Evolutionary conservation across 2,113 vertebrate genomes (phyloP).

Genomic region (Phasianus colchicus): DNA sequence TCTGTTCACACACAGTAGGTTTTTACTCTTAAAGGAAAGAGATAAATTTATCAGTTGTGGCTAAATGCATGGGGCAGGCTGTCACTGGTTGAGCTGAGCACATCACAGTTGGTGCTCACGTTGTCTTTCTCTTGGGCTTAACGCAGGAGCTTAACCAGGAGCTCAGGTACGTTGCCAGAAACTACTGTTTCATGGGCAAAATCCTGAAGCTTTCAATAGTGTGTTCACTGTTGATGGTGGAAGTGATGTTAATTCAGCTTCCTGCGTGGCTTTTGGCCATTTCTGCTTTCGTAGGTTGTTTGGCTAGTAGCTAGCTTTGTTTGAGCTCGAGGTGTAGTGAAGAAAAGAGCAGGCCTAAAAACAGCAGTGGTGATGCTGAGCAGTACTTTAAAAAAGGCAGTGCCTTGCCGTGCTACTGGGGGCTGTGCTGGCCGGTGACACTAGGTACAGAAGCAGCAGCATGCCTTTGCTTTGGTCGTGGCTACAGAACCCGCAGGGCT

Average conservation of each 20-base stretch:
- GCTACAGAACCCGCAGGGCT: conserved; percentile 52
- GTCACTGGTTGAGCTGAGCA: not conserved
- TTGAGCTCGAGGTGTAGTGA: not conserved
- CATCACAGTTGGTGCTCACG: not conserved
- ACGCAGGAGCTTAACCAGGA: too few relatives aligned
- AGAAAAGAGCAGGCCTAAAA: not conserved
- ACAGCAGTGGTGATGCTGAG: not conserved
- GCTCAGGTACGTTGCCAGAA: rapidly evolving
- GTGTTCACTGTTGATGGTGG: rapidly evolving
- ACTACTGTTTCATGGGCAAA: rapidly evolving
- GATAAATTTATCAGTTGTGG: rapidly evolving
- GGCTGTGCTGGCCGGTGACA: conserved; percentile 64
- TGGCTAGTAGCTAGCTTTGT: not conserved
- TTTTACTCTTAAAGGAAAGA: not conserved
- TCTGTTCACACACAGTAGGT: rapidly evolving
- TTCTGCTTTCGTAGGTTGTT: not conserved
- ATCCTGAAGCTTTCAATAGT: rapidly evolving
- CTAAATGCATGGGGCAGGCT: not conserved
- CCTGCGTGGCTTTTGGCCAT: not conserved
- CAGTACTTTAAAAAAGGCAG: conserved; percentile 10
- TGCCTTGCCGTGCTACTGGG: conserved; percentile 39
- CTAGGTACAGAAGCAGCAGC: conserved; percentile 58
- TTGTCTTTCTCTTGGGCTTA: not conserved
- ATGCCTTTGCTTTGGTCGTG: conserved; percentile 58
- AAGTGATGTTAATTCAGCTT: not conserved